Evolutionary conservation across 2,113 vertebrate genomes (phyloP), one percentile per base, ranked within the genome.

Genomic region (Oncorhynchus masou): DNA sequence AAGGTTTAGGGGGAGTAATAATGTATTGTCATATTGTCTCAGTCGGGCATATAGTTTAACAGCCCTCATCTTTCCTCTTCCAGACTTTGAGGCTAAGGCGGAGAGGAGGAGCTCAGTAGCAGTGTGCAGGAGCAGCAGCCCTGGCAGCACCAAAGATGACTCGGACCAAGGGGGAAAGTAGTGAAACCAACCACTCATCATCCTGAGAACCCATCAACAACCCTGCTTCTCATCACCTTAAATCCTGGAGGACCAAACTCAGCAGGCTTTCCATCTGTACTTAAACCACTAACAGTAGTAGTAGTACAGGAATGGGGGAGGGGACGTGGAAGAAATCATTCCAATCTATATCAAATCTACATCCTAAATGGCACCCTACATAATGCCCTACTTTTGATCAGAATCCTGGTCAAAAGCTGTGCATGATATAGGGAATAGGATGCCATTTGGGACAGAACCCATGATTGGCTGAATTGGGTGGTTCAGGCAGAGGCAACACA

Each of bases 81-180:
- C 91, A 98, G 97, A 98, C 67, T 92, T 93, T 6, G 95, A 95
- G 84, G 90, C 92, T 19, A 95, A 93, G 71, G 84, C 91, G n/a
- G 96, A 97, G 70, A 92, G 94, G 67, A 89, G 93, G 54, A 90
- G 45, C 85, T 88, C 74, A 66, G 91, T 64, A 84, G 86, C 0
- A 78, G 88, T 29, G 39, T 93, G 79, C 91, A 94, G 19, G 91
- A 95, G 19, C 90, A 91, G 59, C 86, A 93, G 95, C 71, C 92
- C 95, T 8, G 91, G 90, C 88, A 92, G 93, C 68, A 93, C 93
- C 84, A 97, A 96, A 88, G 95, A 95, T 67, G 94, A 95, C 71
- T 92, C 93, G n/a, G 94, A 94, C 85, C 92, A 92, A 74, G 92
- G 94, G 76, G 91, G 93, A 75, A 95, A 95, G 87, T 95, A 89